These are phyloP conservation scores for Notothenia rossii DNA, from an alignment of 2,113 vertebrate species.

Conservation along the genomic window DNA sequence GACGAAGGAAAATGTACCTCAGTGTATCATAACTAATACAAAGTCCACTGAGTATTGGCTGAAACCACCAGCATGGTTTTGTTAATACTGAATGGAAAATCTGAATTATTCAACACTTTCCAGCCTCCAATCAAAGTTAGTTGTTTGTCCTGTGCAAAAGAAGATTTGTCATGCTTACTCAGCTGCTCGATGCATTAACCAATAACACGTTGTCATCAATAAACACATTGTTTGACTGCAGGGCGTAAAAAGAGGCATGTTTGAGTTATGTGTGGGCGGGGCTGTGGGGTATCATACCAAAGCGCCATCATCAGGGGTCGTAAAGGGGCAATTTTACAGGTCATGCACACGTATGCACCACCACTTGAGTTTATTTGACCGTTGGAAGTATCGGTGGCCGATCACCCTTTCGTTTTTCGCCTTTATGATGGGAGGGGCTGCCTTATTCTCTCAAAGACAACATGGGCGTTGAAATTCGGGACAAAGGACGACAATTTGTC, in stretches of 20 bases:
- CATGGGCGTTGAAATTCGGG: slow-evolving; percentile 5
- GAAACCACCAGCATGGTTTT: background rate
- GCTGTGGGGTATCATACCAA: background rate
- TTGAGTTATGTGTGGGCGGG: background rate
- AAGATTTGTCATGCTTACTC: background rate
- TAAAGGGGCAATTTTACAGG: slow-evolving; percentile 69
- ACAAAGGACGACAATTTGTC: slow-evolving; percentile 48
- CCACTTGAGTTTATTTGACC: slow-evolving; percentile 20
- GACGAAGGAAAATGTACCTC: background rate
- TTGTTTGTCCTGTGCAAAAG: background rate
- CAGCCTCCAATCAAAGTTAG: background rate
- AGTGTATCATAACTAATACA: background rate
- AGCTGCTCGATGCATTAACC: slow-evolving; percentile 16
- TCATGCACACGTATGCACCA: slow-evolving; percentile 59
- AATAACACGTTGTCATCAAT: slow-evolving; percentile 23
- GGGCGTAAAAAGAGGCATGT: slow-evolving; percentile 3
- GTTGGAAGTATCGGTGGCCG: slow-evolving; percentile 23
- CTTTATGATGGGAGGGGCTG: background rate
- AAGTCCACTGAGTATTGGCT: background rate
- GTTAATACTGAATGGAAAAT: background rate
- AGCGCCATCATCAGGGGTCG: slow-evolving; percentile 38
- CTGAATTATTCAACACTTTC: background rate
- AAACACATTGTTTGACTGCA: slow-evolving; percentile 6
- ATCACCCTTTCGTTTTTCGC: slow-evolving; percentile 48
- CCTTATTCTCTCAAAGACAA: slow-evolving; percentile 15